Conservation (phyloP, 2,797 vertebrate genomes). For the Chelonia mydas region DNA sequence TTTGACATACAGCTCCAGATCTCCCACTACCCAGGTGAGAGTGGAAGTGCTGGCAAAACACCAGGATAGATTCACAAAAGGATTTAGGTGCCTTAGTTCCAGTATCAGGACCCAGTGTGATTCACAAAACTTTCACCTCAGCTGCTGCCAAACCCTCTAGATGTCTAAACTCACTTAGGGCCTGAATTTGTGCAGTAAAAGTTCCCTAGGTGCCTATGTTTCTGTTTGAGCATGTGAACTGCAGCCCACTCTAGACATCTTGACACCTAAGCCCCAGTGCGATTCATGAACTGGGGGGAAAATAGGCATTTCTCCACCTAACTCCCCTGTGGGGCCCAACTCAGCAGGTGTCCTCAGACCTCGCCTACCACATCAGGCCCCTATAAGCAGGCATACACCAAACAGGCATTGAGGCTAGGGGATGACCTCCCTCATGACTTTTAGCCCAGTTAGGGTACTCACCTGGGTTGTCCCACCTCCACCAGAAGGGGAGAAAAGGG, state of each 20-base stretch:
- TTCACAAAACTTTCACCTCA: background rate
- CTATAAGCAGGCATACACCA: background rate
- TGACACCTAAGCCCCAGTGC: background rate
- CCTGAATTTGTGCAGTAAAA: background rate
- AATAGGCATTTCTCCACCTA: background rate
- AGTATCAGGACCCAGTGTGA: background rate
- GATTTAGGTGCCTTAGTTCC: background rate
- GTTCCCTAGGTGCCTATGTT: background rate
- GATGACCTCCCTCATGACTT: background rate
- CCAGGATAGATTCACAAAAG: background rate
- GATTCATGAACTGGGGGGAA: background rate
- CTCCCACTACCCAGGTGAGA: rapidly evolving
- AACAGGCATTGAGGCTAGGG: background rate
- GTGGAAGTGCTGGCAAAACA: background rate
- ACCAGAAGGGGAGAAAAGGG: background rate
- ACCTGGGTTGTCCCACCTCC: background rate
- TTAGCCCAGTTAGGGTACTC: background rate
- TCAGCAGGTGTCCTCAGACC: background rate
- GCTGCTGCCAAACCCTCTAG: background rate
- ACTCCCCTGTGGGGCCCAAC: background rate
- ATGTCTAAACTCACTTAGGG: background rate
- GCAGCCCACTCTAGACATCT: background rate
- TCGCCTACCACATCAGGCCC: background rate
- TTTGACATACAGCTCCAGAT: background rate
- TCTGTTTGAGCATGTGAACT: background rate